These are phyloP conservation scores for Donacobius atricapilla DNA, from an alignment of 2,113 vertebrate species.

Conservation along the genomic window DNA sequence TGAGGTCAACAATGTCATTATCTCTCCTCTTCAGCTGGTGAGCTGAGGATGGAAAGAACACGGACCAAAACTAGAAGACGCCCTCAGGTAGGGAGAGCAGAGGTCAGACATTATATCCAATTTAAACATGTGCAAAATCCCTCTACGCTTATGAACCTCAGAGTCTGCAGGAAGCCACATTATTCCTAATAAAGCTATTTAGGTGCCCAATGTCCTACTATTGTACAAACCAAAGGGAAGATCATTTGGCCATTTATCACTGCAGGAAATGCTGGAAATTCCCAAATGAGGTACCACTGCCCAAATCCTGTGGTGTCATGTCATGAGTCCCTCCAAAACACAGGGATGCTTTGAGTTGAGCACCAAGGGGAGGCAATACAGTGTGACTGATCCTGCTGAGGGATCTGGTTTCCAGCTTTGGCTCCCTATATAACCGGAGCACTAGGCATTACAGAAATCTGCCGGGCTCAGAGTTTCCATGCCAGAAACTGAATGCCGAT, in stretches of 20 bases:
- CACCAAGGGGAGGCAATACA: background rate
- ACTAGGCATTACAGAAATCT: background rate
- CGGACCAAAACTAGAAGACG: background rate
- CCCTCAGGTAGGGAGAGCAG: background rate
- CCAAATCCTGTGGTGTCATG: background rate
- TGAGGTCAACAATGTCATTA: background rate
- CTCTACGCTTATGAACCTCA: background rate
- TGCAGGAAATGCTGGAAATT: background rate
- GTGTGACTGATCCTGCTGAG: background rate
- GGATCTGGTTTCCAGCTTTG: background rate
- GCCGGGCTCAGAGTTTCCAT: background rate
- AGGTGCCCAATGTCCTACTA: background rate
- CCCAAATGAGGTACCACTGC: background rate
- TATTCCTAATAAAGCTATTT: slow-evolving; percentile 3
- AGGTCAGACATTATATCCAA: background rate
- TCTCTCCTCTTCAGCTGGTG: background rate
- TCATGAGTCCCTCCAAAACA: background rate
- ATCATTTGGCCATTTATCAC: background rate
- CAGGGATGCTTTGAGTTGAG: background rate
- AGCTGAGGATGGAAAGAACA: background rate
- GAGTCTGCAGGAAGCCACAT: background rate
- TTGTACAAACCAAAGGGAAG: background rate
- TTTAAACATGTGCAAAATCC: background rate
- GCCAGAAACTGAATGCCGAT: background rate
- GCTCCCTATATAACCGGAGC: background rate